These are phyloP conservation scores for Dicycla oo DNA, from an alignment of 2,888 invertebrate genomes.

Conservation along the genomic window DNA sequence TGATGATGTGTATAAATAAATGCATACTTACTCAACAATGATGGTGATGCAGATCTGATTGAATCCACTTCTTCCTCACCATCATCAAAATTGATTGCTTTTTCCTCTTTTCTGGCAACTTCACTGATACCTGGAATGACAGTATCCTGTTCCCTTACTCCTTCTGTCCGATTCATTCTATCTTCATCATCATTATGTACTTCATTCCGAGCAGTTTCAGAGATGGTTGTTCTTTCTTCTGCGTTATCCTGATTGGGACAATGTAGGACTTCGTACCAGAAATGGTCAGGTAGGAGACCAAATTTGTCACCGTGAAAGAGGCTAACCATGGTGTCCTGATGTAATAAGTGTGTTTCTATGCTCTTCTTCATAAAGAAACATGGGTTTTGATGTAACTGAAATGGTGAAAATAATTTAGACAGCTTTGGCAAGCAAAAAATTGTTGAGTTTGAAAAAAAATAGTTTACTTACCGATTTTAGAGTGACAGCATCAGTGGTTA, in stretches of 20 bases:
- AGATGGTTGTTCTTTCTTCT: conserved; percentile 8
- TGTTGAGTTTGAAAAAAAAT: not conserved
- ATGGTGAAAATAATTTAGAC: not conserved
- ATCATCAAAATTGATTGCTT: conserved; percentile 51
- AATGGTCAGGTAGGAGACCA: conserved; percentile 86
- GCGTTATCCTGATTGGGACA: conserved; percentile 47
- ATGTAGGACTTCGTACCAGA: conserved; percentile 86
- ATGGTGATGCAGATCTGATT: conserved; percentile 67
- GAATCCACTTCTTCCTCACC: conserved; percentile 51
- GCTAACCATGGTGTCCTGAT: conserved; percentile 73
- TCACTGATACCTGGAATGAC: not conserved
- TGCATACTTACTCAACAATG: conserved; percentile 71
- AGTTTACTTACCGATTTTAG: conserved; percentile 82
- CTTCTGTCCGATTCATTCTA: conserved; percentile 5
- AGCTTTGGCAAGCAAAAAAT: not conserved
- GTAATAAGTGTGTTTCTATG: conserved; percentile 76
- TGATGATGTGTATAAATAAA: not conserved
- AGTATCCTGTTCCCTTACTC: conserved; percentile 20
- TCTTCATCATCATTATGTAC: conserved; percentile 14
- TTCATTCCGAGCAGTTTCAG: conserved; percentile 15
- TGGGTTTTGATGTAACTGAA: conserved; percentile 89
- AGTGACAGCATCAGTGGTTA: conserved; percentile 76
- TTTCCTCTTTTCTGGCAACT: conserved; percentile 10
- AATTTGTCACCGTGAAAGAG: conserved; percentile 87
- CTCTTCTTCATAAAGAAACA: conserved; percentile 84